Percentiles rank a stretch among this genome's conserved stretches.
phyloP scores from a whole-genome alignment of 2,113 vertebrate genomes.

The pig (Sus scrofa) region DNA sequence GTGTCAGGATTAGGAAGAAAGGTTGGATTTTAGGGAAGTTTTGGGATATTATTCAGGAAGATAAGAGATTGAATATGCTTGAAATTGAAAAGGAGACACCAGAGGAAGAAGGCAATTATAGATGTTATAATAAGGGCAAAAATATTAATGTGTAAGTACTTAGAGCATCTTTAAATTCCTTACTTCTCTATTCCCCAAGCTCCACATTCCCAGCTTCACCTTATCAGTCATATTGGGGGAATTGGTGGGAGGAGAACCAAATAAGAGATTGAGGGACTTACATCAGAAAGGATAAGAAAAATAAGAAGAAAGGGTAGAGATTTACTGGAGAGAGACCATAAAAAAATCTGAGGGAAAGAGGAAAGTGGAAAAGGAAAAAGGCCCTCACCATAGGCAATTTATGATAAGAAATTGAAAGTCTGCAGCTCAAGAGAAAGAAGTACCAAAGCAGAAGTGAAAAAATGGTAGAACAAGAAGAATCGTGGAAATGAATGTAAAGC shows the following conservation, averaged over 20 bases:
- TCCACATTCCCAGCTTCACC: not conserved
- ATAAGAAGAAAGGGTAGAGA: not conserved
- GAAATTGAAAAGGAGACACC: not conserved
- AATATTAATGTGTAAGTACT: not conserved
- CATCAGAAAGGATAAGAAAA: not conserved
- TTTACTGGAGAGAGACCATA: not conserved
- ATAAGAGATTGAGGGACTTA: not conserved
- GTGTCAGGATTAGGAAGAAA: not conserved
- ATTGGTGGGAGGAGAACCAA: not conserved
- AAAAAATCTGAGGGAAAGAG: not conserved
- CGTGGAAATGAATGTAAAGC: not conserved
- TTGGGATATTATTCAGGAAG: not conserved
- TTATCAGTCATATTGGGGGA: not conserved
- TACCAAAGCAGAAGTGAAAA: not conserved
- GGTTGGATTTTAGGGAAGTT: not conserved
- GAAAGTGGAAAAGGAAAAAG: not conserved
- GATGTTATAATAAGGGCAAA: not conserved
- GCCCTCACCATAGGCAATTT: not conserved
- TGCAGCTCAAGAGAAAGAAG: not conserved
- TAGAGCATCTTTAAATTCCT: not conserved
- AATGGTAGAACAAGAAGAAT: not conserved
- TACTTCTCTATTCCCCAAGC: not conserved
- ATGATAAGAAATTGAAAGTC: not conserved
- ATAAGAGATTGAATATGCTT: not conserved
- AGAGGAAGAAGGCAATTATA: not conserved